phyloP scores from a whole-genome alignment of 2,888 invertebrate species.

The Unio pictorum region DNA sequence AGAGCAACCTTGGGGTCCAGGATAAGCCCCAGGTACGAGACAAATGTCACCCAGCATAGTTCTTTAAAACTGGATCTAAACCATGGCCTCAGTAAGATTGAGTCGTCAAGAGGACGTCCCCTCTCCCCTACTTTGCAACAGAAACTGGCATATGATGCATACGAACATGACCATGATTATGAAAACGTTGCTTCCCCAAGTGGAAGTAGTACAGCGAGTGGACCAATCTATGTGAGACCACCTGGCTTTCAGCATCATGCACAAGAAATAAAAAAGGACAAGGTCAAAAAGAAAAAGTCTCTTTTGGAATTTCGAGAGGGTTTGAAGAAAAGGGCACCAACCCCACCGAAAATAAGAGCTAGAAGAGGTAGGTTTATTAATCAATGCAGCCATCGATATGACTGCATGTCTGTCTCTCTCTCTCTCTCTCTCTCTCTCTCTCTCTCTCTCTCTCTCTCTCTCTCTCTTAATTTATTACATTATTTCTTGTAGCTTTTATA shows the following conservation, averaged over 20 bases:
- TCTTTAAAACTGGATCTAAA: no score
- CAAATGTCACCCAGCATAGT: neutral
- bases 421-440: conserved; percentile 9
- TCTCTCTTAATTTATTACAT: neutral
- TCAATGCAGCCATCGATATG: conserved; percentile 2
- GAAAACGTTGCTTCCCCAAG: conserved; percentile 64
- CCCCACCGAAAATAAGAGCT: conserved; percentile 62
- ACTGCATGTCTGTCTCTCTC: conserved; percentile 8
- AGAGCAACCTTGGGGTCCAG: conserved; percentile 18
- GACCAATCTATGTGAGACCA: conserved; percentile 66
- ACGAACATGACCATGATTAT: conserved; percentile 65
- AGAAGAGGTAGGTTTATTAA: conserved; percentile 55
- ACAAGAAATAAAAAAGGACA: conserved; percentile 60
- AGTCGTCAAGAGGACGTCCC: neutral
- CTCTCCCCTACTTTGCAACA: conserved; percentile 8
- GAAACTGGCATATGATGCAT: conserved; percentile 45
- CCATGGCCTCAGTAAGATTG: no score
- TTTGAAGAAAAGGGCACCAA: conserved; percentile 59
- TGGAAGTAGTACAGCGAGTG: conserved; percentile 68
- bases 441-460: neutral
- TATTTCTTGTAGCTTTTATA: no score
- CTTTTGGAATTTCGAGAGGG: conserved; percentile 51
- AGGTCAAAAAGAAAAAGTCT: conserved; percentile 61
- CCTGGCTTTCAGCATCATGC: conserved; percentile 68
- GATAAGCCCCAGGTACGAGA: conserved; percentile 25